A percentile compares a stretch with the other conserved stretches of the same genome.
phyloP scores from a whole-genome alignment of 1,140 invertebrate species.

The Scaptomyza pallida region DNA sequence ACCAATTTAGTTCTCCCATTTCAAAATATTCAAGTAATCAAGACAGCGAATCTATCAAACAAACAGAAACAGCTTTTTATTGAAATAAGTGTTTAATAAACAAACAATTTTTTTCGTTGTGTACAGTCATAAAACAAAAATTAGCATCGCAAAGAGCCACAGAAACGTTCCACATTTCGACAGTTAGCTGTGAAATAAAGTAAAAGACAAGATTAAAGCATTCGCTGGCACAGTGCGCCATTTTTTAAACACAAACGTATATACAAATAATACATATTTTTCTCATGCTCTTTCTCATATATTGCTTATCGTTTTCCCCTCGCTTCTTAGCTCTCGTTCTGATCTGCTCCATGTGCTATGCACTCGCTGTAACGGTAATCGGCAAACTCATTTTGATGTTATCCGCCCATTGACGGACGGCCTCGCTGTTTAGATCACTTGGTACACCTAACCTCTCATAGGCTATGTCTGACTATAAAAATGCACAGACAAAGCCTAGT shows the following conservation, averaged over 20 bases:
- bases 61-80: conserved; percentile 43
- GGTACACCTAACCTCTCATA: conserved; percentile 85
- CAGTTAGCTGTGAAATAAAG: conserved; percentile 28
- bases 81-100: conserved; percentile 36
- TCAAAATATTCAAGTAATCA: conserved; percentile 21
- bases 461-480: conserved; percentile 83
- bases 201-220: conserved; percentile 38
- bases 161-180: conserved; percentile 15
- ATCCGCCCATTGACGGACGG: not conserved
- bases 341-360: no score
- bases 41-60: conserved; percentile 23
- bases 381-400: conserved; percentile 2
- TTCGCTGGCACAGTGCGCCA: conserved; percentile 13
- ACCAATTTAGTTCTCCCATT: not conserved
- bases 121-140: conserved; percentile 37
- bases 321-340: not conserved
- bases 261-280: not conserved
- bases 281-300: conserved; percentile 25
- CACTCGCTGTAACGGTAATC: conserved; percentile 26
- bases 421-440: conserved; percentile 62
- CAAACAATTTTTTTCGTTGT: conserved; percentile 20
- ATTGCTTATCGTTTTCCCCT: conserved; percentile 38
- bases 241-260: conserved; percentile 23
- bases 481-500: conserved; percentile 85
- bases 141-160: conserved; percentile 6